A percentile compares a stretch with the other conserved stretches of the same genome.
These are phyloP conservation scores for Pseudochaenichthys georgianus DNA, from an alignment of 2,797 vertebrate species.

Conservation along the genomic window DNA sequence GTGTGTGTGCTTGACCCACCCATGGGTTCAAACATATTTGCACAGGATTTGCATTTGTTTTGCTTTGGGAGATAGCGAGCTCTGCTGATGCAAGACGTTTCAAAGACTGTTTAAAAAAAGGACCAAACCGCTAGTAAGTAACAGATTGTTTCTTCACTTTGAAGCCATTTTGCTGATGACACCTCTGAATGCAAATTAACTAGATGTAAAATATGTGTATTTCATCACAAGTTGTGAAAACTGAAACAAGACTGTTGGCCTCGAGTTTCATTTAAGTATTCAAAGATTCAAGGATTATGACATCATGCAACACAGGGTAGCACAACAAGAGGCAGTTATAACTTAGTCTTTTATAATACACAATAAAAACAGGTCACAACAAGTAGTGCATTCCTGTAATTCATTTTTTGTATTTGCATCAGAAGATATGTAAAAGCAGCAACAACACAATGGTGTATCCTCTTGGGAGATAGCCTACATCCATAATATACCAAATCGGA, in stretches of 20 bases:
- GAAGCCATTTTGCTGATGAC: background rate
- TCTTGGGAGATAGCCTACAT: too few species aligned
- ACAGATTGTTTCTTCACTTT: slow-evolving; percentile 24
- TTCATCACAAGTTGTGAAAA: slow-evolving; percentile 29
- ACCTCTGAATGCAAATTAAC: slow-evolving; percentile 20
- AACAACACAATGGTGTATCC: too few species aligned
- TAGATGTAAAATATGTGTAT: background rate
- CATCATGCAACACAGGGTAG: too few species aligned
- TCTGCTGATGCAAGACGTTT: slow-evolving; percentile 37
- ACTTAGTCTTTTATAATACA: too few species aligned
- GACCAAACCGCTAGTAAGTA: slow-evolving; percentile 16
- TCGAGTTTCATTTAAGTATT: slow-evolving; percentile 2
- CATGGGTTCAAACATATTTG: slow-evolving; percentile 43
- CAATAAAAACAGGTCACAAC: too few species aligned
- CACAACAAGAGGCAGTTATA: too few species aligned
- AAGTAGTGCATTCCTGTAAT: too few species aligned
- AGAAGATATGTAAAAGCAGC: too few species aligned
- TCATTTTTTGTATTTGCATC: too few species aligned
- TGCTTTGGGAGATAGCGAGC: slow-evolving; percentile 13
- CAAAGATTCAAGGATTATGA: too few species aligned
- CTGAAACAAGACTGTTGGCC: background rate
- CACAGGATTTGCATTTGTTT: slow-evolving; percentile 49
- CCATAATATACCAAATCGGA: too few species aligned
- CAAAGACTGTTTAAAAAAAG: slow-evolving; percentile 32
- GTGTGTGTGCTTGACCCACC: slow-evolving; percentile 24